Evolutionary conservation across 2,113 vertebrate genomes (phyloP).

Genomic region (Brachirus orientalis): DNA sequence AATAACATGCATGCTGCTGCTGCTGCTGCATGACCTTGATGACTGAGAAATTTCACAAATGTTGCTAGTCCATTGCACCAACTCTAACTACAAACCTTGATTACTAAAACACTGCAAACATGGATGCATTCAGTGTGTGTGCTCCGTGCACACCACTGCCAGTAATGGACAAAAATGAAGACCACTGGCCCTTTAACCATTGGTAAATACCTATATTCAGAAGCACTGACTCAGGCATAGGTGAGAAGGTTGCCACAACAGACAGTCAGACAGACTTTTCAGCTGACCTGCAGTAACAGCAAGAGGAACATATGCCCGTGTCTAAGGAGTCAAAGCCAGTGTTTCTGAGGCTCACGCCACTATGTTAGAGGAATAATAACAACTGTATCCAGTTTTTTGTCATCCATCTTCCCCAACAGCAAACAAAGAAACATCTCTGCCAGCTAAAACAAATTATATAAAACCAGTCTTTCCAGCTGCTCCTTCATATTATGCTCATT

Average conservation of each 20-base stretch:
- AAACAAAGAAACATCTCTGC: neutral
- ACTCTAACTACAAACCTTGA: neutral
- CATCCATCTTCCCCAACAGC: neutral
- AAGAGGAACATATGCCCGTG: neutral
- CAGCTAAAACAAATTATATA: constrained; percentile 10
- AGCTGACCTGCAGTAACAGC: constrained; percentile 12
- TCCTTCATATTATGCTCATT: neutral
- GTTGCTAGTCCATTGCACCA: neutral
- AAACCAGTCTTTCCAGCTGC: constrained; percentile 19
- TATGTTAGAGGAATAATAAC: neutral
- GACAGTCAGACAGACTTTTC: constrained; percentile 3
- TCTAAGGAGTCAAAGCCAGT: constrained; percentile 6
- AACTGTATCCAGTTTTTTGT: constrained; percentile 5
- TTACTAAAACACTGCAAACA: neutral
- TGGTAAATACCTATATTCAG: constrained; percentile 5
- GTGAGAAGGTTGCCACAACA: constrained; percentile 3
- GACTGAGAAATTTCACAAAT: neutral
- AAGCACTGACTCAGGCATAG: neutral
- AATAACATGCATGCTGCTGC: neutral
- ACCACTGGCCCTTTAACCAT: neutral
- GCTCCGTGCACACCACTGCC: neutral
- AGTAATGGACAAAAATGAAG: neutral
- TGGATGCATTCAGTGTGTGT: neutral
- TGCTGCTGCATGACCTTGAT: neutral
- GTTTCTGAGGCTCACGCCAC: neutral